phyloP scores from a whole-genome alignment of 2,113 vertebrate genomes.

The Dendrocopos noguchii region DNA sequence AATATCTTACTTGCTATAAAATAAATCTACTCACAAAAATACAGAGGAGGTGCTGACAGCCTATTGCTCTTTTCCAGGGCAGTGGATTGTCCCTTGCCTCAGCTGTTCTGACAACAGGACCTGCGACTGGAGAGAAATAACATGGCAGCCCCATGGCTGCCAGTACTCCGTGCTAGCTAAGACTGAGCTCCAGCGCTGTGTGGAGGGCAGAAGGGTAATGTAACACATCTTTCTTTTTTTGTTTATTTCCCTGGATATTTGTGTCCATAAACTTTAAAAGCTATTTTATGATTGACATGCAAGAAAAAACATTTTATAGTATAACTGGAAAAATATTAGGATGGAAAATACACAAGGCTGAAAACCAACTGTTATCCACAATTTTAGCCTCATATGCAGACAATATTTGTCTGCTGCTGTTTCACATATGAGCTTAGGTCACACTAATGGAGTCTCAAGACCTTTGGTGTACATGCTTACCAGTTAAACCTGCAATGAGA shows the following conservation, averaged over 20 bases:
- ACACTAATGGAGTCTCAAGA: not conserved
- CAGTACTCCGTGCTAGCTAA: constrained; percentile 76
- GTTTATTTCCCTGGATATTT: not conserved
- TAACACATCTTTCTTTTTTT: not conserved
- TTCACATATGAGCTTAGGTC: not conserved
- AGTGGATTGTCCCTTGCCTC: constrained; percentile 95
- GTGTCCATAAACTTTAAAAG: not conserved
- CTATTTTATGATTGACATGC: not conserved
- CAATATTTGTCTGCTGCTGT: not conserved
- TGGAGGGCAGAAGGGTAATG: constrained; percentile 87
- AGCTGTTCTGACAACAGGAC: constrained; percentile 96
- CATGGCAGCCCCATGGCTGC: constrained; percentile 89
- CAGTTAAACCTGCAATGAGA: not conserved
- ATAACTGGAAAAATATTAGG: not conserved
- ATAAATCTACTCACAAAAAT: not conserved
- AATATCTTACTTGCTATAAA: not conserved
- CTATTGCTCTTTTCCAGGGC: constrained; percentile 77
- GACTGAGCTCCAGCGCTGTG: constrained; percentile 84
- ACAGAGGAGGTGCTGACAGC: not conserved
- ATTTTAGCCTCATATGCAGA: not conserved
- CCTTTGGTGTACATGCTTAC: not conserved
- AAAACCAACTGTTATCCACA: not conserved
- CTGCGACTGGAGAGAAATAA: constrained; percentile 94
- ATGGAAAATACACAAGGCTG: not conserved
- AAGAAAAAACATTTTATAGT: not conserved